Percentiles rank a stretch among this genome's conserved stretches.
Evolutionary conservation across 2,797 vertebrate species (phyloP).

Genomic region (Staurois parvus): DNA sequence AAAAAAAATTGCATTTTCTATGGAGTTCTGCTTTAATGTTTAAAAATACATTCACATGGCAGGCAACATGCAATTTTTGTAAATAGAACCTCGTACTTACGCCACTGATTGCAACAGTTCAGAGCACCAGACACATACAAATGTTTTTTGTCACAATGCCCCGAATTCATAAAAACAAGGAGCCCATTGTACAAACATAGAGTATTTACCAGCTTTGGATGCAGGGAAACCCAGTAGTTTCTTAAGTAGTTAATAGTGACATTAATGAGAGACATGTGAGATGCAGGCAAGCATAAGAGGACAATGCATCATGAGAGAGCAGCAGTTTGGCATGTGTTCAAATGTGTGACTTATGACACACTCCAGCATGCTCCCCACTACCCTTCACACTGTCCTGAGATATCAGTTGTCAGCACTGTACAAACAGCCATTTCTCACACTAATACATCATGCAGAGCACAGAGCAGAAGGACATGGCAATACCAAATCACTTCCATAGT

Average conservation of each 20-base stretch:
- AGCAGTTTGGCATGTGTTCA: slow-evolving; percentile 2
- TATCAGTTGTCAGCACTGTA: slow-evolving; percentile 3
- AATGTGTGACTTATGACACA: slow-evolving; percentile 20
- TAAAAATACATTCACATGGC: too few species aligned
- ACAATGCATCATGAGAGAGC: neutral
- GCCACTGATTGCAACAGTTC: too few species aligned
- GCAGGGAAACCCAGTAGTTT: neutral
- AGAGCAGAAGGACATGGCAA: neutral
- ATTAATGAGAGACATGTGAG: neutral
- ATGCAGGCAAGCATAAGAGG: neutral
- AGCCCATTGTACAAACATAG: neutral
- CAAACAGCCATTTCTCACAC: neutral
- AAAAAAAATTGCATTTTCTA: too few species aligned
- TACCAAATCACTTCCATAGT: neutral
- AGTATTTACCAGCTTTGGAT: neutral
- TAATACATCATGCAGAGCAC: neutral
- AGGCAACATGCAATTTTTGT: neutral
- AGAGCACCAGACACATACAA: neutral
- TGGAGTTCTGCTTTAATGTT: too few species aligned
- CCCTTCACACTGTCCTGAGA: slow-evolving; percentile 8
- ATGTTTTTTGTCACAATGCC: neutral
- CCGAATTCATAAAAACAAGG: neutral
- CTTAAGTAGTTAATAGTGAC: neutral
- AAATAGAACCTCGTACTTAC: too few species aligned
- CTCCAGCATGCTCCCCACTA: neutral